Percentiles rank a stretch among this genome's conserved stretches.
Evolutionary conservation across 2,113 vertebrate species (phyloP).

Genomic region (Cricetomys ansorgei): DNA sequence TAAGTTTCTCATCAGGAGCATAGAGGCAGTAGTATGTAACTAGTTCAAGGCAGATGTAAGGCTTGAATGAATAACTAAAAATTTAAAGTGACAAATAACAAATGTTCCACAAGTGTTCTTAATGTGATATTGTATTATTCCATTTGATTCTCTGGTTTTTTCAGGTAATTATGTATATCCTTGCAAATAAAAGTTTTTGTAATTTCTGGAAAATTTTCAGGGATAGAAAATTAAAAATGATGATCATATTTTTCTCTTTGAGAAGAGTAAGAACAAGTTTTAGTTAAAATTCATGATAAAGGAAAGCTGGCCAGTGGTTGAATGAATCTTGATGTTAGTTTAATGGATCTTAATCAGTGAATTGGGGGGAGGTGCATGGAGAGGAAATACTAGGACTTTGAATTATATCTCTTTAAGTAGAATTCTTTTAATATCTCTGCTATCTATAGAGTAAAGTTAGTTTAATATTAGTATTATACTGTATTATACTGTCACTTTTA

Average conservation of each 20-base stretch:
- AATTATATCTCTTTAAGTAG: neutral
- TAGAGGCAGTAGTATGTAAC: neutral
- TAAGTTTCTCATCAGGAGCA: slow-evolving; percentile 19
- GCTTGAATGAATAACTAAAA: slow-evolving; percentile 21
- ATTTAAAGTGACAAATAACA: slow-evolving; percentile 7
- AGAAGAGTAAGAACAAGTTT: neutral
- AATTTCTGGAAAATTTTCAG: neutral
- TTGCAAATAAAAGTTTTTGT: slow-evolving; percentile 25
- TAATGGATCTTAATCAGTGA: neutral
- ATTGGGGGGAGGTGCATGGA: neutral
- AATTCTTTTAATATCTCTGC: neutral
- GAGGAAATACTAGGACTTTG: neutral
- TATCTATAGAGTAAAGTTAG: neutral
- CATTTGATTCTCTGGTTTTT: slow-evolving; percentile 31
- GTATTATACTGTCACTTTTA: neutral
- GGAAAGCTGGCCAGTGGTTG: neutral
- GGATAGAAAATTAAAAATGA: neutral
- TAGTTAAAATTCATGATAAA: neutral
- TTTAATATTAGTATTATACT: neutral
- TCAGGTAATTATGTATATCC: neutral
- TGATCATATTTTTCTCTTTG: neutral
- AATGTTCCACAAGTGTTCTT: neutral
- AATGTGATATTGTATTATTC: neutral
- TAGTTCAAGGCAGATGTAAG: neutral
- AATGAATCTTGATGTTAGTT: neutral